Evolutionary conservation across 2,113 vertebrate genomes (phyloP).

Genomic region (Colistium nudipinnis): DNA sequence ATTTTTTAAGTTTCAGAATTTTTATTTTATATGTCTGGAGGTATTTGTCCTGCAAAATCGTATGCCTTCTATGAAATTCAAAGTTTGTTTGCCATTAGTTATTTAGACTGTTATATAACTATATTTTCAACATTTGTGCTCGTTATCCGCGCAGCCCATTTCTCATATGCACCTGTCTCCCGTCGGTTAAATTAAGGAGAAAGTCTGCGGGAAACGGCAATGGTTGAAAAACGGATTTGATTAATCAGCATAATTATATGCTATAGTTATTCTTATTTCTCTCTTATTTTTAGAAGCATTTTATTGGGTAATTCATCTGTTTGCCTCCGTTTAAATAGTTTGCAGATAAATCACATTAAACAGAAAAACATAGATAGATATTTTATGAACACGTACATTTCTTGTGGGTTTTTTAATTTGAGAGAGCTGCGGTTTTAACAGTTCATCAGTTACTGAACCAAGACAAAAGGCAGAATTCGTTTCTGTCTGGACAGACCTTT

Average conservation of each 20-base stretch:
- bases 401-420: too few species aligned
- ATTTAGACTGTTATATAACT: not conserved
- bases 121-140: not conserved
- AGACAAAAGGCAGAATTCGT: too few species aligned
- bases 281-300: not conserved
- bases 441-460: too few species aligned
- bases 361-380: too few species aligned
- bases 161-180: constrained; percentile 1
- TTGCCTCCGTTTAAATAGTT: too few species aligned
- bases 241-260: not conserved
- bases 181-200: not conserved
- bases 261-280: not conserved
- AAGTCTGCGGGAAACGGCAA: not conserved
- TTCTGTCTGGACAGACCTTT: too few species aligned
- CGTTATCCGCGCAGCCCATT: not conserved
- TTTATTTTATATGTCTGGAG: not conserved
- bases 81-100: not conserved
- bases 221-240: not conserved
- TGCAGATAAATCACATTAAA: too few species aligned
- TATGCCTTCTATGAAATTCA: too few species aligned
- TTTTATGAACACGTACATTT: too few species aligned
- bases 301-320: too few species aligned
- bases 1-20: not conserved
- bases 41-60: not conserved
- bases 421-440: too few species aligned